phyloP scores from a whole-genome alignment of 2,113 vertebrate species.

The Rhabdomys dilectus region DNA sequence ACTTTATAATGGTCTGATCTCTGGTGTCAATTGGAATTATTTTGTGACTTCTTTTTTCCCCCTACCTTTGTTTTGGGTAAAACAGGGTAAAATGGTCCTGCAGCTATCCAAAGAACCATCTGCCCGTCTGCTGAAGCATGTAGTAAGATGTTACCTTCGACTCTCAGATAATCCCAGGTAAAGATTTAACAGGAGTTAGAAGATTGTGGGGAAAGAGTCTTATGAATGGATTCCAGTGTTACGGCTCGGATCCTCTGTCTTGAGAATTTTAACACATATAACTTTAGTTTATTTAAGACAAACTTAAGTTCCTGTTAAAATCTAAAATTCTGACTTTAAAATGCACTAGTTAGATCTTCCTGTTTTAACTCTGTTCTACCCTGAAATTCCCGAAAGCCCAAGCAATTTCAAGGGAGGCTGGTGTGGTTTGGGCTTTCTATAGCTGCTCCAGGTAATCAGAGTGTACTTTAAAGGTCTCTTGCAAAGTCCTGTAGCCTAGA shows the following conservation, averaged over 20 bases:
- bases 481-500: conserved; percentile 22
- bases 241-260: not conserved
- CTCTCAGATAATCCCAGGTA: conserved; percentile 99
- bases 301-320: conserved; percentile 61
- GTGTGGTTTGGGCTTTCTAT: conserved; percentile 45
- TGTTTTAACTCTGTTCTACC: conserved; percentile 17
- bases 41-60: conserved; percentile 39
- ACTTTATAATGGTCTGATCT: conserved; percentile 34
- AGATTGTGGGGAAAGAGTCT: conserved; percentile 9
- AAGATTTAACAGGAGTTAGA: conserved; percentile 80
- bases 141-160: conserved; percentile 98
- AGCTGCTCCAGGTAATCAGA: conserved; percentile 45
- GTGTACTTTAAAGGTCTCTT: conserved; percentile 45
- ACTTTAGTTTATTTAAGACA: conserved; percentile 14
- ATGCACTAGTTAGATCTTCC: conserved; percentile 26
- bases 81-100: conserved; percentile 98
- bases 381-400: conserved; percentile 43
- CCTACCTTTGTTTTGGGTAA: conserved; percentile 65
- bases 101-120: conserved; percentile 99
- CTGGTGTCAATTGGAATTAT: conserved; percentile 46
- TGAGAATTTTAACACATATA: conserved; percentile 26
- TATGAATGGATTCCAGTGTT: not conserved
- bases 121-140: conserved; percentile 96
- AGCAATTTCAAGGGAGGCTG: conserved; percentile 39
- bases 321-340: conserved; percentile 50